Conservation (phyloP, 2,888 invertebrate species). For the Orthosia gothica region DNA sequence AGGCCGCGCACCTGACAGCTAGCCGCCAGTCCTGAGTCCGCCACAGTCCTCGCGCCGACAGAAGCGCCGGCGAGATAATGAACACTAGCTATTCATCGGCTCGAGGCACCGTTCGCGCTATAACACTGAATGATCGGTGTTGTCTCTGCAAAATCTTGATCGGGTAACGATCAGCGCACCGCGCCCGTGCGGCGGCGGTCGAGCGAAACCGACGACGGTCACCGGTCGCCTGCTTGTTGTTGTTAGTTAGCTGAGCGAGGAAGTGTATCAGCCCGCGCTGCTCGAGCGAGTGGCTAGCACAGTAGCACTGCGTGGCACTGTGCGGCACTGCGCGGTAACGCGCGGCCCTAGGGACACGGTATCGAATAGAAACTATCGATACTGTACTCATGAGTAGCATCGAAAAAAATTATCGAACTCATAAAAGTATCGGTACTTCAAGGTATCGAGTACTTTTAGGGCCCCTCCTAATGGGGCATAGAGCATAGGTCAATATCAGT, state of each 20-base stretch:
- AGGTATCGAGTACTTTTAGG: no score
- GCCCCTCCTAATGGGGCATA: no score
- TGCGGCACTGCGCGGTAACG: not conserved
- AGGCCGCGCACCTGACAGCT: conserved; percentile 30
- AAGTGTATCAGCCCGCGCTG: conserved; percentile 7
- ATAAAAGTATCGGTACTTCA: no score
- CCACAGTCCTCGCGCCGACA: no score
- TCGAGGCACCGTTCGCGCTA: conserved; percentile 43
- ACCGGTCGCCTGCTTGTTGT: conserved; percentile 11
- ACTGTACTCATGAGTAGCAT: no score
- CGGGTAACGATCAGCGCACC: conserved; percentile 38
- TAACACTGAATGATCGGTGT: conserved; percentile 54
- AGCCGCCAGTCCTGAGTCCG: conserved; percentile 17
- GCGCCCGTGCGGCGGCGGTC: conserved; percentile 6
- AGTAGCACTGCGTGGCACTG: not conserved
- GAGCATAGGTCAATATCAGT: no score
- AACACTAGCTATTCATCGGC: conserved; percentile 69
- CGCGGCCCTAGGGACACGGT: no score
- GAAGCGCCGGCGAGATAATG: conserved; percentile 44
- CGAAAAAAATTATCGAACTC: no score
- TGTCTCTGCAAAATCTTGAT: conserved; percentile 58
- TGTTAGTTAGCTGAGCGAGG: conserved; percentile 10
- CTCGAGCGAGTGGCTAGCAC: not conserved
- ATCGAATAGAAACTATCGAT: no score
- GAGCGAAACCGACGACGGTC: conserved; percentile 21